These are phyloP conservation scores for Orthosia cruda DNA, from an alignment of 2,888 invertebrate genomes.

Conservation along the genomic window DNA sequence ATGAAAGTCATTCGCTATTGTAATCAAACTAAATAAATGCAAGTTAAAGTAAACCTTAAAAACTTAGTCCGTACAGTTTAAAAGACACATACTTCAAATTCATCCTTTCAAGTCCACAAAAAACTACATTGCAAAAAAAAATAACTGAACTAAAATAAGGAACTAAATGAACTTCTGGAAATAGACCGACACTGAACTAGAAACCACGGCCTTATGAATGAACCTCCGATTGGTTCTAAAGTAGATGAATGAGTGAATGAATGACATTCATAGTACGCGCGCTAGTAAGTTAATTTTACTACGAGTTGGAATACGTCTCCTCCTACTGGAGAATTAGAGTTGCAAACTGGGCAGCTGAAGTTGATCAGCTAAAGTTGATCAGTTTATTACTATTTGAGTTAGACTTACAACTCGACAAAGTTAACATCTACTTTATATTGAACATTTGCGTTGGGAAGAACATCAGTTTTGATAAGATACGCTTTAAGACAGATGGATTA, in stretches of 20 bases:
- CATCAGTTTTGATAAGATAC: not conserved
- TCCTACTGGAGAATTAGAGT: not conserved
- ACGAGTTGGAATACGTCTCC: not conserved
- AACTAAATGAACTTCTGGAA: constrained; percentile 30
- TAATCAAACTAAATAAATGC: not conserved
- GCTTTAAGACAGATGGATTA: not conserved
- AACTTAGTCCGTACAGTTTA: not conserved
- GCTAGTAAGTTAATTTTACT: constrained; percentile 34
- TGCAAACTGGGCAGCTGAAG: constrained; percentile 7
- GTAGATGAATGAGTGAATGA: constrained; percentile 41
- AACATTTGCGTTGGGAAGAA: not conserved
- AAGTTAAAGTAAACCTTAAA: not conserved
- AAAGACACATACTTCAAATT: not conserved
- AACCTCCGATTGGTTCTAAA: constrained; percentile 27
- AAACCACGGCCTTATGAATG: constrained; percentile 42
- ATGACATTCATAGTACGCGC: constrained; percentile 39
- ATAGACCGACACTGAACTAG: constrained; percentile 33
- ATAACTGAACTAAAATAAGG: not conserved
- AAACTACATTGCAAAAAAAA: not conserved
- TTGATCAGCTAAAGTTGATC: constrained; percentile 5
- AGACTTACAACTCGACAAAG: not conserved
- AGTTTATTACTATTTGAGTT: not conserved
- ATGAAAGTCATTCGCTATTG: too few species aligned
- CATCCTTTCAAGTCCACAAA: not conserved
- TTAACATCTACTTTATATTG: not conserved